phyloP scores from a whole-genome alignment of 2,797 vertebrate species.

The Myotis pilosus region DNA sequence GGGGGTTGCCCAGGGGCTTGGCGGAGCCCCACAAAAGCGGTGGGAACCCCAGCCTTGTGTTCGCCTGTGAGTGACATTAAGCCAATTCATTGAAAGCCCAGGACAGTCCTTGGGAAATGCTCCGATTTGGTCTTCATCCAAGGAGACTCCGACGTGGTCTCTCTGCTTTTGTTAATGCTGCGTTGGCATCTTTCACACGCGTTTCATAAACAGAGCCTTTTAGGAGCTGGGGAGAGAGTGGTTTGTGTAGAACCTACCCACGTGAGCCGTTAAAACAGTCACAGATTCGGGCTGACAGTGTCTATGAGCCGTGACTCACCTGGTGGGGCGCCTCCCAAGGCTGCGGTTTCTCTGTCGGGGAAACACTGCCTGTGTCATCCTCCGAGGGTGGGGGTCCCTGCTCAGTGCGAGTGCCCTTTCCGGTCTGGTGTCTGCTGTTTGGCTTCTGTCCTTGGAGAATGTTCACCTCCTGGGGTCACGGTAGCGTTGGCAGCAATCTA shows the following conservation, averaged over 20 bases:
- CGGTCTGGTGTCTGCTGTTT: background rate
- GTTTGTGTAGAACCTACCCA: background rate
- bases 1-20: background rate
- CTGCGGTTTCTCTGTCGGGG: background rate
- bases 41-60: background rate
- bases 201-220: background rate
- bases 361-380: background rate
- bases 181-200: background rate
- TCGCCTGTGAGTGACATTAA: background rate
- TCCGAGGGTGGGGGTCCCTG: fast-evolving
- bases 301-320: background rate
- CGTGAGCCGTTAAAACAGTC: background rate
- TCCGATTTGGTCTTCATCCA: background rate
- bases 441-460: background rate
- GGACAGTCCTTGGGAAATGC: background rate
- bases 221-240: background rate
- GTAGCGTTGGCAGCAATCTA: fast-evolving
- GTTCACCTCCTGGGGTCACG: background rate
- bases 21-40: background rate
- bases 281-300: background rate
- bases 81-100: background rate
- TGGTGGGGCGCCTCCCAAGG: fast-evolving
- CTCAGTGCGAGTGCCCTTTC: background rate
- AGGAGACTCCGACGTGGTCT: background rate
- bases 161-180: background rate